These are phyloP conservation scores for Hypanus sabinus DNA, from an alignment of 2,113 vertebrate species.

Conservation along the genomic window DNA sequence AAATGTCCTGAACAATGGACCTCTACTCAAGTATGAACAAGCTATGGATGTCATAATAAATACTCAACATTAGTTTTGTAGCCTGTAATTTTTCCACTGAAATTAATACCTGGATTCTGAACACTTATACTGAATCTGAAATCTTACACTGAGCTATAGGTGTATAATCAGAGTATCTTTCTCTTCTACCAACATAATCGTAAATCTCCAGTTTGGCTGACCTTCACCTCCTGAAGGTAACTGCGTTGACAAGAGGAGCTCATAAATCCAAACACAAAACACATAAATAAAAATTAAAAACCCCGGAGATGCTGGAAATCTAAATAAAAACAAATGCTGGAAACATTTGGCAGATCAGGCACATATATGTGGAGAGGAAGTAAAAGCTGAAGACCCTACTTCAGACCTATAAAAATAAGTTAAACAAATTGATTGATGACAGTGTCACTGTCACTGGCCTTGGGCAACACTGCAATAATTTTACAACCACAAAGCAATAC, in stretches of 20 bases:
- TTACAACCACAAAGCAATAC: too few relatives aligned
- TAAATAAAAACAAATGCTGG: too few relatives aligned
- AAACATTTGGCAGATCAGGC: too few relatives aligned
- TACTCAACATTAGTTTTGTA: background rate
- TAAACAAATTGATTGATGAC: too few relatives aligned
- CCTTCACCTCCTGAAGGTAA: background rate
- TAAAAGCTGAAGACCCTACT: too few relatives aligned
- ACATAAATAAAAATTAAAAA: background rate
- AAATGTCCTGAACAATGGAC: too few relatives aligned
- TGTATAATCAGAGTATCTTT: background rate
- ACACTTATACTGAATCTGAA: background rate
- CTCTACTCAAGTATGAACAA: background rate
- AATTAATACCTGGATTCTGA: background rate
- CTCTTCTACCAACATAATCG: background rate
- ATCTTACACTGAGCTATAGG: background rate
- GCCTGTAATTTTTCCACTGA: background rate
- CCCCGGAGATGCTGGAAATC: too few relatives aligned
- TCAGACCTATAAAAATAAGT: too few relatives aligned
- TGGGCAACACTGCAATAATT: too few relatives aligned
- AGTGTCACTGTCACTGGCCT: too few relatives aligned
- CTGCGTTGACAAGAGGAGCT: background rate
- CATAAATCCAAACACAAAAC: background rate
- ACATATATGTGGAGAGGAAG: too few relatives aligned
- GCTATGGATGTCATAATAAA: background rate
- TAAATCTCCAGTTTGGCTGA: background rate